Evolutionary conservation across 2,797 vertebrate genomes (phyloP), one percentile per base, ranked within the genome.

Genomic region (Acanthurus leucopareius): DNA sequence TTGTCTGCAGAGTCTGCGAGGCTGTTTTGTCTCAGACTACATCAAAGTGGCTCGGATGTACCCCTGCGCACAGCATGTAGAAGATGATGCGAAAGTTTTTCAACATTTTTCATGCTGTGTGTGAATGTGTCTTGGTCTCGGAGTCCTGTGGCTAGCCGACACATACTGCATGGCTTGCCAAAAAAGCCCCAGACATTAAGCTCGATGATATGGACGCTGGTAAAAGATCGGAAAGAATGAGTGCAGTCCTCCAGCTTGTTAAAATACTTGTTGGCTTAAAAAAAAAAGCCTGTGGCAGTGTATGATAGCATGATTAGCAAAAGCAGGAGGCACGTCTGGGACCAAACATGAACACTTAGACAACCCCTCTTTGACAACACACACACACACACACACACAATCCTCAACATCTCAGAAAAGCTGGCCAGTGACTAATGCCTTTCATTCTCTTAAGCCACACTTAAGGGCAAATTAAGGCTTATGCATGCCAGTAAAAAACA

Each of bases 211-310:
- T 69, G 72, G 80, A 87, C 53, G 83, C 52, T 80, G 66, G 70
- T 84, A 69, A 84, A 84, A 73, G 52, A 81, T 86, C 45, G 82
- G 80, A 91, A 91, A 91, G 82, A 89, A 81, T 83, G 83, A 90
- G 69, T 5, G 20, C 53, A 63, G 76, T 86, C 80, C 79, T 75
- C 53, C 75, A 80, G 82, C 85, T 89, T 89, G 88, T 93, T 92
- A 89, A 93, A 91, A 90, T 87, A 77, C 62, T 86, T 89, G 72
- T 58, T 81, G 77, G 86, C 72, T 81, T 40, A 75, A 57, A 58
- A 57, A 57, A 69, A 73, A 82, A 59, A 59, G 75, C 76, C 88
- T 59, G 86, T 74, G 74, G 89, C 82, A 65, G 49, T 84, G 70
- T 82, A 78, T 88, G 86, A 91, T 88, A 81, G 81, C 75, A 84